These are phyloP conservation scores for Oophaga pumilio DNA, from an alignment of 2,113 vertebrate genomes.

Conservation along the genomic window DNA sequence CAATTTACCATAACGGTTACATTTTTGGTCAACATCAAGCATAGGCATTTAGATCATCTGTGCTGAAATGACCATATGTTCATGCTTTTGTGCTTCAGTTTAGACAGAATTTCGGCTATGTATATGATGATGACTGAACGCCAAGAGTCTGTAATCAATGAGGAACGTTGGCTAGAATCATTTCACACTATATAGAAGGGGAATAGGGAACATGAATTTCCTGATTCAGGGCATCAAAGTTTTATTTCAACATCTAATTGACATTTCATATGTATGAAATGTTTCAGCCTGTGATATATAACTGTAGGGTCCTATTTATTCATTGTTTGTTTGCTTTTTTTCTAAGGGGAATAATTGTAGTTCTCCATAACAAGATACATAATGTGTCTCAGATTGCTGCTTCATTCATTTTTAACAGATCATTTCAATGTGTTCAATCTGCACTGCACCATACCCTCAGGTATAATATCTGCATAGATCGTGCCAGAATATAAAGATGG, in stretches of 20 bases:
- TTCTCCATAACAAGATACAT: slow-evolving; percentile 50
- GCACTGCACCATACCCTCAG: slow-evolving; percentile 38
- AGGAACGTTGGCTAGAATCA: slow-evolving; percentile 14
- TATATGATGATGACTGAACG: background rate
- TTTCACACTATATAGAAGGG: background rate
- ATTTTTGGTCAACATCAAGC: background rate
- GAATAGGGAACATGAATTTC: slow-evolving; percentile 40
- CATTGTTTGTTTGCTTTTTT: slow-evolving; percentile 52
- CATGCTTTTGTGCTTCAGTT: background rate
- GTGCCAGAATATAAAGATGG: slow-evolving; percentile 22
- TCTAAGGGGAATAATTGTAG: slow-evolving; percentile 54
- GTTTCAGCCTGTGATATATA: background rate
- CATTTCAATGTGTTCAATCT: slow-evolving; percentile 49
- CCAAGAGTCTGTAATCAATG: slow-evolving; percentile 18
- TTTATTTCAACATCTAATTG: slow-evolving; percentile 51
- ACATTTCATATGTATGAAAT: background rate
- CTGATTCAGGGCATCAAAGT: background rate
- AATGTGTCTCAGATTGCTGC: slow-evolving; percentile 53
- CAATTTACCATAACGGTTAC: background rate
- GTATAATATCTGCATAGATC: slow-evolving; percentile 41
- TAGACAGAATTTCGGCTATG: background rate
- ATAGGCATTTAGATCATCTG: background rate
- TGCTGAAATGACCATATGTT: background rate
- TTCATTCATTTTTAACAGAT: slow-evolving; percentile 56
- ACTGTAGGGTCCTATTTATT: slow-evolving; percentile 1